Percentiles rank a stretch among this genome's conserved stretches.
Evolutionary conservation across 2,888 invertebrate genomes (phyloP).

Genomic region (Urechis unicinctus): DNA sequence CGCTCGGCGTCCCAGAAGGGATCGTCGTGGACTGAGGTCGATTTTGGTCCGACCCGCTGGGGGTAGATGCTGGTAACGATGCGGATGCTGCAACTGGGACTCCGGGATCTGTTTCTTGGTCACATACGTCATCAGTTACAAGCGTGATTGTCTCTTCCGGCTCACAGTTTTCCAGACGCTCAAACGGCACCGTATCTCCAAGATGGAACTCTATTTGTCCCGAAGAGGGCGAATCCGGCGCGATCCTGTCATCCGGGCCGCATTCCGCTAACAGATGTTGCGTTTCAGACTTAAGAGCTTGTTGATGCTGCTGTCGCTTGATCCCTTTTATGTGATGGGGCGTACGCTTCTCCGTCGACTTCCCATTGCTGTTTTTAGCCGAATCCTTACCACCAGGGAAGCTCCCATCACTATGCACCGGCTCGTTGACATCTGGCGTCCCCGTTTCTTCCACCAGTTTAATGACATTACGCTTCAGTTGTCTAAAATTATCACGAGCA

Average conservation of each 20-base stretch:
- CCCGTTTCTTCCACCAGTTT: not conserved
- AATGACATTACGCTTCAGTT: constrained; percentile 5
- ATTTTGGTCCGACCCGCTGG: not conserved
- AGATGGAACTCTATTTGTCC: too few relatives aligned
- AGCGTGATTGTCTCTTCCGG: not conserved
- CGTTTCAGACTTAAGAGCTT: not conserved
- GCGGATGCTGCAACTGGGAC: not conserved
- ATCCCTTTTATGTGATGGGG: not conserved
- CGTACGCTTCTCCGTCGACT: not conserved
- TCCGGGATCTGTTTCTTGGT: not conserved
- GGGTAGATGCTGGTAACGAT: too few relatives aligned
- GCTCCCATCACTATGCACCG: not conserved
- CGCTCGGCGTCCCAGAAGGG: not conserved
- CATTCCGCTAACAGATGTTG: not conserved
- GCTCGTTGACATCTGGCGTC: not conserved
- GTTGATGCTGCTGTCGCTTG: not conserved
- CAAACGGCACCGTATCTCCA: not conserved
- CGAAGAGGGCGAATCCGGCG: too few relatives aligned
- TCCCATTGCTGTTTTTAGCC: not conserved
- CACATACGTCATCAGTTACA: not conserved
- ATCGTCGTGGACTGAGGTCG: not conserved
- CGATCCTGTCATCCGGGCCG: not conserved
- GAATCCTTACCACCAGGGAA: not conserved
- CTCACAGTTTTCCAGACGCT: not conserved
- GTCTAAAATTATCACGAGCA: constrained; percentile 3